These are phyloP conservation scores for Achatina immaculata DNA, from an alignment of 1,140 invertebrate genomes.

Conservation along the genomic window DNA sequence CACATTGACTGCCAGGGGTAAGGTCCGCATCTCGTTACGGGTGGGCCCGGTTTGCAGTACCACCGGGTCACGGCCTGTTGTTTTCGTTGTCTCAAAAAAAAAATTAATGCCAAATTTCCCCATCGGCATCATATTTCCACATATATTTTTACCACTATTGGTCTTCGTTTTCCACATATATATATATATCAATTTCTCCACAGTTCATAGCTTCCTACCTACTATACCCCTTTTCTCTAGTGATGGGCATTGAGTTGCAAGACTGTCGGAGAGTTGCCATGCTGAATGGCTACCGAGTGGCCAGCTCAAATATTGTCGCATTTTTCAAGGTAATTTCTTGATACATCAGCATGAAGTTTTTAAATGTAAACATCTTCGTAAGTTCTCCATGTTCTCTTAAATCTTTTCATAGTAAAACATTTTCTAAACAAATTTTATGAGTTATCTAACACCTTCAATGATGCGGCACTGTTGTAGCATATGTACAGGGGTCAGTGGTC, in stretches of 20 bases:
- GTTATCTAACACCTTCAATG: not conserved
- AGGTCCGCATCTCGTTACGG: no score
- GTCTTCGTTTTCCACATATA: no score
- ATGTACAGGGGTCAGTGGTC: no score
- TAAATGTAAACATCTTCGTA: not conserved
- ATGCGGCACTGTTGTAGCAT: no score
- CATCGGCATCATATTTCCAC: no score
- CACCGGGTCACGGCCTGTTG: no score
- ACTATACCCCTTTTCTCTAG: slow-evolving; percentile 65
- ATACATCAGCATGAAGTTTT: not conserved
- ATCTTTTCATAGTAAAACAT: not conserved
- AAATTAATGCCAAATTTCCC: no score
- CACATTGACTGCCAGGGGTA: no score
- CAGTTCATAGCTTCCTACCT: slow-evolving; percentile 66
- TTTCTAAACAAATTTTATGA: not conserved
- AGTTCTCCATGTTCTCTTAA: not conserved
- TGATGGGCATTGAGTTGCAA: slow-evolving; percentile 60
- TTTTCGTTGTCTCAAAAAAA: no score
- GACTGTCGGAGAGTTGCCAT: slow-evolving; percentile 65
- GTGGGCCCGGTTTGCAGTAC: no score
- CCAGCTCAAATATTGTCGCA: slow-evolving; percentile 67
- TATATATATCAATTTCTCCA: no score
- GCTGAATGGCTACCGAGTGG: slow-evolving; percentile 65
- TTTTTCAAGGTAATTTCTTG: slow-evolving; percentile 46
- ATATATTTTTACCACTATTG: no score